Evolutionary conservation across 2,888 invertebrate species (phyloP), one percentile per base, ranked within the genome.

Genomic region (Oithona nana): DNA sequence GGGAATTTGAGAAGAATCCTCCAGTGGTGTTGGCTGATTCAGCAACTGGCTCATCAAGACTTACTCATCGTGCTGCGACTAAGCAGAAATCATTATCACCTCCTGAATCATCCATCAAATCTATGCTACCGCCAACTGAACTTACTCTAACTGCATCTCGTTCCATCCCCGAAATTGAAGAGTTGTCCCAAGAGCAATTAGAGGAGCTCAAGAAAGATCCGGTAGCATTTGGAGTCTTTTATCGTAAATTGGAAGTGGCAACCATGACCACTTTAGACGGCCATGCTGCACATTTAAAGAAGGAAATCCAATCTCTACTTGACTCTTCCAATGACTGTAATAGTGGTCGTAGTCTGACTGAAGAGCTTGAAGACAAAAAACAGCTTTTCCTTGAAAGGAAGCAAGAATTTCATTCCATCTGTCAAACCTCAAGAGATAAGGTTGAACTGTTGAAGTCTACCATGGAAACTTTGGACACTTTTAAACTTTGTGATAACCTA

Each of bases 1-100:
- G 86, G 62, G 86, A 87, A 72, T 84, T 84, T 68, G 54, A 54
- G 54, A 20, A 26, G 26, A 54, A 54, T 24, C 54, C 54, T 16
- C 54, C 54, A 16, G 39, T 39, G 39, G 8, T 11, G 8, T 39
- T 39, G 39, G 39, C 39, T 39, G n/a, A n/a, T n/a, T n/a, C n/a
- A n/a, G n/a, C n/a, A n/a, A n/a, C n/a, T n/a, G n/a, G n/a, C n/a
- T n/a, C n/a, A n/a, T n/a, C n/a, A n/a, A n/a, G n/a, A n/a, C 16
- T 39, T 11, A 39, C 16, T 39, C 6, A 16, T 39, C 8, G 16
- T 39, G 39, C 39, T 39, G 39, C 39, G n/a, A 52, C 6, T 22
- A 8, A 6, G n/a, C 52, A 52, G n/a, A 20, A 11, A n/a, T 6
- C 52, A 8, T 20, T 52, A n/a, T n/a, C n/a, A n/a, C n/a, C n/a